These are phyloP conservation scores for Lepidocyrtoides sp. DNA, from an alignment of 2,888 invertebrate species.

Conservation along the genomic window DNA sequence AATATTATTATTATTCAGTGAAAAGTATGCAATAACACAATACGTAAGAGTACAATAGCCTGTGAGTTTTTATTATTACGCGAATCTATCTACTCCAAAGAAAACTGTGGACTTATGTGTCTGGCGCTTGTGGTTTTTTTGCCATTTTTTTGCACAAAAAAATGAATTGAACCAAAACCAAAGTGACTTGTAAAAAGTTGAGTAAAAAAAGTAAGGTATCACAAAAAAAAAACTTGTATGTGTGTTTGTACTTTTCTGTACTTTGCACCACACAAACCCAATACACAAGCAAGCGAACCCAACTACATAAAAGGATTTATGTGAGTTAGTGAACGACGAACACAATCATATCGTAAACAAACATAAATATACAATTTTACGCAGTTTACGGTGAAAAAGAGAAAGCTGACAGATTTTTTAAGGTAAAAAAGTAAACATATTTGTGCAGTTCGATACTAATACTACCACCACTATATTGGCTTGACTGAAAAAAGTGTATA, in stretches of 20 bases:
- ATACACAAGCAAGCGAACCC: neutral
- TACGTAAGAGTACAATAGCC: constrained; percentile 23
- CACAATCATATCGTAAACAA: constrained; percentile 10
- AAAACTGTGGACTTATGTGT: neutral
- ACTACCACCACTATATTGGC: neutral
- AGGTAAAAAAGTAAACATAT: constrained; percentile 1
- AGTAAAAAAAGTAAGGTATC: neutral
- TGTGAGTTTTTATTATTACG: neutral
- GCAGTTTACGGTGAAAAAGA: neutral
- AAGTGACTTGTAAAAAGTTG: constrained; percentile 33
- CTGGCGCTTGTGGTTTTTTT: neutral
- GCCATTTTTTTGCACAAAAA: constrained; percentile 5
- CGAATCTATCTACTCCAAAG: neutral
- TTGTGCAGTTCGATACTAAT: neutral
- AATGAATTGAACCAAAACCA: constrained; percentile 38
- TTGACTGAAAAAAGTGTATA: constrained; percentile 2
- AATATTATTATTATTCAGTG: constrained; percentile 4
- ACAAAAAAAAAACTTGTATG: too few relatives aligned
- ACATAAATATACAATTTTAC: neutral
- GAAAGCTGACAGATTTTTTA: neutral
- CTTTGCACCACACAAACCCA: neutral
- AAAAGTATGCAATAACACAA: constrained; percentile 16
- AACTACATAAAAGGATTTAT: neutral
- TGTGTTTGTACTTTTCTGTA: neutral
- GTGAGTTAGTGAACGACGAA: neutral